These are phyloP conservation scores for Caerostris darwini DNA, from an alignment of 1,140 invertebrate species.

Conservation along the genomic window DNA sequence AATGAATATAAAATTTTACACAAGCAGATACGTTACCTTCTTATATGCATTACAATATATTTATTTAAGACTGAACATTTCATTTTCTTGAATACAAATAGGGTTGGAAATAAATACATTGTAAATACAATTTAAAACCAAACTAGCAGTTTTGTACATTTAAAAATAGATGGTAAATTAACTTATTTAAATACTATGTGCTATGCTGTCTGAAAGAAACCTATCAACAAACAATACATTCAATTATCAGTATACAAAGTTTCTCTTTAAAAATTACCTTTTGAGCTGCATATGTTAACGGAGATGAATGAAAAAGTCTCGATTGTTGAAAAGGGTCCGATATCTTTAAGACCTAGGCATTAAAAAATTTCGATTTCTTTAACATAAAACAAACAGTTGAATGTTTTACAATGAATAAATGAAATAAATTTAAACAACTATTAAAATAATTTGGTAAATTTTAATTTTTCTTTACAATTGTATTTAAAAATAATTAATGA, in stretches of 20 bases:
- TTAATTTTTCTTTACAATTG: not conserved
- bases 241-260: not conserved
- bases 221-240: not conserved
- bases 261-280: slow-evolving; percentile 45
- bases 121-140: not conserved
- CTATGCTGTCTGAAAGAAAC: not conserved
- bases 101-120: not conserved
- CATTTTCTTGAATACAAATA: not conserved
- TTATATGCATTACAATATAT: too few relatives aligned
- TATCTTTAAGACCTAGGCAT: not conserved
- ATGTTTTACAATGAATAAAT: not conserved
- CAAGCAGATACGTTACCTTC: too few relatives aligned
- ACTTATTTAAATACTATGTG: not conserved
- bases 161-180: not conserved
- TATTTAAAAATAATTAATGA: not conserved
- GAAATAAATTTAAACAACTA: not conserved
- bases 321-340: slow-evolving; percentile 57
- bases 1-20: too few relatives aligned
- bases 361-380: too few relatives aligned
- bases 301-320: slow-evolving; percentile 62
- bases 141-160: not conserved
- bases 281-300: slow-evolving; percentile 59
- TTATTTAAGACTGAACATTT: too few relatives aligned
- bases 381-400: not conserved
- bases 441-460: too few relatives aligned